phyloP scores from a whole-genome alignment of 2,888 invertebrate species.

The Athalia cordata region DNA sequence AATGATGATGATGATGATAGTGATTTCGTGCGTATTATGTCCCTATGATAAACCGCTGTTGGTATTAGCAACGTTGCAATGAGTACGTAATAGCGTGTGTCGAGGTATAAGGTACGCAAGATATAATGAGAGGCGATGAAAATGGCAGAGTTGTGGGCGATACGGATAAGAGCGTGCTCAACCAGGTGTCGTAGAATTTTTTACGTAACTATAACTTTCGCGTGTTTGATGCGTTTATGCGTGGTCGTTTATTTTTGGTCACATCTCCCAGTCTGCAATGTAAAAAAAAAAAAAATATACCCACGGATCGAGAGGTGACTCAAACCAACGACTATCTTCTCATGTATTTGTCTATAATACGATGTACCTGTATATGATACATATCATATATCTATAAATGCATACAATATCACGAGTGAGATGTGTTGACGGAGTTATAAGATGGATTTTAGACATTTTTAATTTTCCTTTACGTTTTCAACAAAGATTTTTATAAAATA shows the following conservation, averaged over 20 bases:
- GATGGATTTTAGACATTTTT: too few relatives aligned
- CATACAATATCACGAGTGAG: too few relatives aligned
- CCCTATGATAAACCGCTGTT: not conserved
- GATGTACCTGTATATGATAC: too few relatives aligned
- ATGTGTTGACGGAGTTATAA: too few relatives aligned
- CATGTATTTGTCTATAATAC: too few relatives aligned
- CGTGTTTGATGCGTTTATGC: constrained; percentile 26
- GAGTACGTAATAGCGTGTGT: too few relatives aligned
- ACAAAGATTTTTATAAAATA: too few relatives aligned
- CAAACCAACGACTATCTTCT: too few relatives aligned
- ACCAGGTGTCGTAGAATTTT: constrained; percentile 43
- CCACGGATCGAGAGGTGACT: too few relatives aligned
- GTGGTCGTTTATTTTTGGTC: constrained; percentile 33
- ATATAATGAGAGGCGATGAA: constrained; percentile 24
- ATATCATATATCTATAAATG: too few relatives aligned
- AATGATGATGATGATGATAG: not conserved
- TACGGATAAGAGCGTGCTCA: constrained; percentile 29
- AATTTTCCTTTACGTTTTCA: too few relatives aligned
- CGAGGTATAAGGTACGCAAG: constrained; percentile 27
- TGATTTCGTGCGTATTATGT: not conserved
- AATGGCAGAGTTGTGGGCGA: constrained; percentile 37
- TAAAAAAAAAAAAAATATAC: too few relatives aligned
- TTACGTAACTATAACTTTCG: constrained; percentile 44
- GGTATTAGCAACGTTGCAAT: not conserved
- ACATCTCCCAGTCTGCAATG: not conserved